Percentiles rank a stretch among this genome's conserved stretches.
Evolutionary conservation across 2,797 vertebrate species (phyloP).

Genomic region (Pyrocephalus nanus): DNA sequence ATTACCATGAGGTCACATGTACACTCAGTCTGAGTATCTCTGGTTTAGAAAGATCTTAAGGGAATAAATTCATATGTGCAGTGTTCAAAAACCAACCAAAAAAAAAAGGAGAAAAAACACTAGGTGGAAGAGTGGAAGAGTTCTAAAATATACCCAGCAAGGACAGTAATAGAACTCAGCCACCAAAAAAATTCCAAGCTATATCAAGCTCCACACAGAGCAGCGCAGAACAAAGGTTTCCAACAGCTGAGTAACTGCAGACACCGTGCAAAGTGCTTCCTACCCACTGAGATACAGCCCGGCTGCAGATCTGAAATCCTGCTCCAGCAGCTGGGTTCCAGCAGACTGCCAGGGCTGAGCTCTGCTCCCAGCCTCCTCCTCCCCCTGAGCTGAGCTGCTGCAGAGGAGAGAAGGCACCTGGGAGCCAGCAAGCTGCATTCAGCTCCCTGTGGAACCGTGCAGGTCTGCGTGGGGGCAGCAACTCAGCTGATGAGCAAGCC

Average conservation of each 20-base stretch:
- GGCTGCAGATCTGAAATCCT: not conserved
- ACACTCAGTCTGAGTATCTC: not conserved
- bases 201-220: not conserved
- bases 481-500: not conserved
- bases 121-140: not conserved
- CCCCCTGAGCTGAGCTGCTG: not conserved
- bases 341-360: not conserved
- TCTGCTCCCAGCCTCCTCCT: not conserved
- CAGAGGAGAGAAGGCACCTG: not conserved
- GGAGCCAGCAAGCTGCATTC: not conserved
- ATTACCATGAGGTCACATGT: not conserved
- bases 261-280: not conserved
- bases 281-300: not conserved
- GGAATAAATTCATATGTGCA: not conserved
- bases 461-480: not conserved
- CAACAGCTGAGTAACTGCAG: conserved; percentile 23
- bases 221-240: conserved; percentile 3
- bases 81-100: not conserved
- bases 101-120: not conserved
- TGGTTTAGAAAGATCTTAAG: not conserved
- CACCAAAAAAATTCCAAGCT: not conserved
- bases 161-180: not conserved
- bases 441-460: not conserved
- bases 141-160: not conserved
- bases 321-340: not conserved